Percentiles rank a stretch among this genome's conserved stretches.
Evolutionary conservation across 2,113 vertebrate species (phyloP).

Genomic region (Promerops cafer): DNA sequence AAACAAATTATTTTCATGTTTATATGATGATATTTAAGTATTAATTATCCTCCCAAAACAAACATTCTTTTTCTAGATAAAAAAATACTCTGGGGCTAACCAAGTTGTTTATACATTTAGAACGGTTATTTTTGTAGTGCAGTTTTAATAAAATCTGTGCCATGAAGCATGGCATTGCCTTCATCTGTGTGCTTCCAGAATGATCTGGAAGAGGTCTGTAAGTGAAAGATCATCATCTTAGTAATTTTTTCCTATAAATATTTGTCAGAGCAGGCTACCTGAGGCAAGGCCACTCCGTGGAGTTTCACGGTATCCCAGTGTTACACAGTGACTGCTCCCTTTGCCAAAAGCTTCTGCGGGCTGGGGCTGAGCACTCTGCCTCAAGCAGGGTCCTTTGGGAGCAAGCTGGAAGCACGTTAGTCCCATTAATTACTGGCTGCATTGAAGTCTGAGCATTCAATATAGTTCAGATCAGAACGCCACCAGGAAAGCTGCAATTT

Average conservation of each 20-base stretch:
- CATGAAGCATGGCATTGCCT: neutral
- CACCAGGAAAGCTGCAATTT: neutral
- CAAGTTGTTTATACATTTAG: neutral
- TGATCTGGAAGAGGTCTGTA: neutral
- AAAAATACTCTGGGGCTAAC: neutral
- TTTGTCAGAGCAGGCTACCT: neutral
- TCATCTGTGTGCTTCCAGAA: neutral
- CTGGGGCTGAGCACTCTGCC: neutral
- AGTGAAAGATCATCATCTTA: neutral
- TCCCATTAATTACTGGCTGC: neutral
- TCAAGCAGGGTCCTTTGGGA: neutral
- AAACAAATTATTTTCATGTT: neutral
- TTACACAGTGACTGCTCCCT: neutral
- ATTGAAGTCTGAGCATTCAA: neutral
- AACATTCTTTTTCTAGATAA: neutral
- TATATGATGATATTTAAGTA: neutral
- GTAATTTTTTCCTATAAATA: neutral
- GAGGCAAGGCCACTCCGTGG: neutral
- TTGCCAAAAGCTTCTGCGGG: neutral
- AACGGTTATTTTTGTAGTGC: neutral
- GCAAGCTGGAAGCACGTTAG: neutral
- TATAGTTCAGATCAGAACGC: neutral
- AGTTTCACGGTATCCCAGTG: neutral
- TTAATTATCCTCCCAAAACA: neutral
- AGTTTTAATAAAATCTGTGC: neutral